A percentile compares a stretch with the other conserved stretches of the same genome.
These are phyloP conservation scores for Alexandromys oeconomus DNA, from an alignment of 2,797 vertebrate species.

Conservation along the genomic window DNA sequence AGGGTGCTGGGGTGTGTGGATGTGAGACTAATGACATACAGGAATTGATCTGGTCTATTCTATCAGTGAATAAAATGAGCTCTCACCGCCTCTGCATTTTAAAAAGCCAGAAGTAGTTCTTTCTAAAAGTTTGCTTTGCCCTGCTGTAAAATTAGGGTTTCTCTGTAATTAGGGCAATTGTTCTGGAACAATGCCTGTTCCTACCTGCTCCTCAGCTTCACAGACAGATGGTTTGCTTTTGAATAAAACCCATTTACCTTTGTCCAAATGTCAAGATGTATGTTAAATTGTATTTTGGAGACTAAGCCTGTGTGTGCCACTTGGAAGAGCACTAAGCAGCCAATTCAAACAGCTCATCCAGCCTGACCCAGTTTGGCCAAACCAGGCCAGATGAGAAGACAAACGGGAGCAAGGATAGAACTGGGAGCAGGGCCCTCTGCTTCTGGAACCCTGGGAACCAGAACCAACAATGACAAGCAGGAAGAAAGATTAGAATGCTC, in stretches of 20 bases:
- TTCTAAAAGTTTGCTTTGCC: constrained; percentile 21
- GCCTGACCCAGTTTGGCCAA: constrained; percentile 61
- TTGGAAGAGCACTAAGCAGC: not conserved
- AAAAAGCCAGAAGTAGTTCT: constrained; percentile 28
- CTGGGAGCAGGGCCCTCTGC: not conserved
- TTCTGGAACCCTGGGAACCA: not conserved
- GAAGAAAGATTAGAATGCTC: not conserved
- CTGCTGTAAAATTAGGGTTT: constrained; percentile 32
- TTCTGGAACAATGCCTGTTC: not conserved
- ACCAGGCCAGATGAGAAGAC: not conserved
- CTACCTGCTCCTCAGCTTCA: not conserved
- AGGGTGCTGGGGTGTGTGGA: not conserved
- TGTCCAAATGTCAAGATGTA: constrained; percentile 27
- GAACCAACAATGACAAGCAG: not conserved
- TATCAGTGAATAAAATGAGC: not conserved
- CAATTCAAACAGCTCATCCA: not conserved
- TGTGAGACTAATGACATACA: not conserved
- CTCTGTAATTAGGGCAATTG: constrained; percentile 55
- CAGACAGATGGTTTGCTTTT: not conserved
- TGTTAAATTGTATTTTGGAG: constrained; percentile 57
- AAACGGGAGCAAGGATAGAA: not conserved
- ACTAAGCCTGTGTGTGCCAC: not conserved
- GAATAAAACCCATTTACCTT: constrained; percentile 42
- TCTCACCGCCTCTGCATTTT: not conserved
- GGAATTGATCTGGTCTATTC: not conserved